These are phyloP conservation scores for Ibycter americanus DNA, from an alignment of 2,797 vertebrate species.

Conservation along the genomic window DNA sequence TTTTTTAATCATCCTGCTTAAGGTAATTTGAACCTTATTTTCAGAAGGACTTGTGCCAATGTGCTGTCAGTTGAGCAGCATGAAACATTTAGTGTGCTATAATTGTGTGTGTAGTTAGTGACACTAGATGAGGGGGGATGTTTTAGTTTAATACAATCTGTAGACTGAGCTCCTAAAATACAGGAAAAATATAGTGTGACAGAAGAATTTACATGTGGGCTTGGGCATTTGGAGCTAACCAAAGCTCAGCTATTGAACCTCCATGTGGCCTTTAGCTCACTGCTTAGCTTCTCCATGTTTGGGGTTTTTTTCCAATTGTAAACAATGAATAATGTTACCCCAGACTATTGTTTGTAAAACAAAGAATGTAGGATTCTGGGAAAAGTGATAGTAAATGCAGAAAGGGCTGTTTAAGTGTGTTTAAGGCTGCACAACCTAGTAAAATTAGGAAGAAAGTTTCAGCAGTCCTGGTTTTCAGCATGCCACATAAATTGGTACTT, in stretches of 20 bases:
- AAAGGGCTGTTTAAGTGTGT: background rate
- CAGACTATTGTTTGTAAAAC: background rate
- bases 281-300: background rate
- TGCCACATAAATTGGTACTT: background rate
- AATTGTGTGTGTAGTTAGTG: background rate
- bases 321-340: background rate
- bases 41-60: background rate
- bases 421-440: background rate
- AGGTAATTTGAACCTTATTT: background rate
- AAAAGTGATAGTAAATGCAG: background rate
- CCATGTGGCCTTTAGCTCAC: background rate
- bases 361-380: background rate
- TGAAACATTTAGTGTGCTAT: background rate
- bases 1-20: background rate
- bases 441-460: background rate
- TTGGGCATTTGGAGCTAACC: background rate
- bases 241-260: background rate
- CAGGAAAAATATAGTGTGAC: background rate
- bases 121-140: background rate
- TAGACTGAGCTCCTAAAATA: background rate
- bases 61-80: background rate
- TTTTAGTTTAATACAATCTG: background rate
- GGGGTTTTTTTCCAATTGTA: background rate
- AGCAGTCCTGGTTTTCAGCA: background rate
- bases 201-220: background rate